A percentile compares a stretch with the other conserved stretches of the same genome.
Evolutionary conservation across 2,113 vertebrate species (phyloP).

Genomic region (Telmatochromis brachygnathus): DNA sequence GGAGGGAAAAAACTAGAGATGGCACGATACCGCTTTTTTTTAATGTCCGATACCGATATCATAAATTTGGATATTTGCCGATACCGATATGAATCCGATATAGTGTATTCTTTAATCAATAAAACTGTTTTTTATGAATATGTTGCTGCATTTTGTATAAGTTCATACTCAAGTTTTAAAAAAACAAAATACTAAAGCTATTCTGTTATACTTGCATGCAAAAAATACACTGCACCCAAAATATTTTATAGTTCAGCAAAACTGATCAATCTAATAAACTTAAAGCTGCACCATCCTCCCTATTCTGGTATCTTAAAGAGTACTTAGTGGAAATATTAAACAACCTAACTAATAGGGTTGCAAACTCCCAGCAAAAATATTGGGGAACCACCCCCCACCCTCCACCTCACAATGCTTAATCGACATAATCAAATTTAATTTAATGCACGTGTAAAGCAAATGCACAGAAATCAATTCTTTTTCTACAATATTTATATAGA

Average conservation of each 20-base stretch:
- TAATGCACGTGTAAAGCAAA: fast-evolving
- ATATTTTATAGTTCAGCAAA: background rate
- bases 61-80: fast-evolving
- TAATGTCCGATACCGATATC: background rate
- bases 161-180: background rate
- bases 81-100: background rate
- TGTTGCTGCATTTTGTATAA: background rate
- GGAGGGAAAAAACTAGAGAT: background rate
- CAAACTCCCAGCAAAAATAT: background rate
- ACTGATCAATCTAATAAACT: background rate
- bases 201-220: background rate
- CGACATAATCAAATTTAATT: fast-evolving
- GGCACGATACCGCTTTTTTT: background rate
- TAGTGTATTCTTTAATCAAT: background rate
- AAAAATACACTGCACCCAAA: background rate
- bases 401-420: background rate
- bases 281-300: background rate
- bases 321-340: fast-evolving
- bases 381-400: fast-evolving
- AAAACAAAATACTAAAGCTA: background rate
- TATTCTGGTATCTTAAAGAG: background rate
- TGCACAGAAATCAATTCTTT: fast-evolving
- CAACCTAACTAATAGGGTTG: background rate
- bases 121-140: fast-evolving
- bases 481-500: background rate